Conservation (phyloP, 2,888 invertebrate genomes). For the Melipona bicolor region DNA sequence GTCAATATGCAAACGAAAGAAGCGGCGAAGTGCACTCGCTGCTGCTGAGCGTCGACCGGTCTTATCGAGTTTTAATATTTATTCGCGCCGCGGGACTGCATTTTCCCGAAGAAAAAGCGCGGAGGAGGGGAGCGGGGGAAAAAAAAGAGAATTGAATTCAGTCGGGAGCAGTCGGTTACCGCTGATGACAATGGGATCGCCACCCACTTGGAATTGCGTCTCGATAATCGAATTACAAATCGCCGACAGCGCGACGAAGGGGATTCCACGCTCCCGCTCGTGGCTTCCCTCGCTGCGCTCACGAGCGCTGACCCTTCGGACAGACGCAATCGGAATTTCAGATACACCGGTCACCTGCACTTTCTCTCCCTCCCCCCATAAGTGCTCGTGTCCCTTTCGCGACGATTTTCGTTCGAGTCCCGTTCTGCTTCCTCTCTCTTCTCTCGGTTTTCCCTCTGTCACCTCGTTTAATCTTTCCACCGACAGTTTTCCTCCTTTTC, state of each 20-base stretch:
- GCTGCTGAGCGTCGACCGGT: conserved; percentile 16
- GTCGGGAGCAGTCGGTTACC: conserved; percentile 31
- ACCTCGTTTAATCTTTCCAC: not conserved
- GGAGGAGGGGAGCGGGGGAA: too few species aligned
- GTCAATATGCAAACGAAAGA: conserved; percentile 62
- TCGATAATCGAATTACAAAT: conserved; percentile 68
- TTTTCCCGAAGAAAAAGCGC: conserved; percentile 24
- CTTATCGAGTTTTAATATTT: conserved; percentile 68
- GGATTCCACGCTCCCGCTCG: conserved; percentile 18
- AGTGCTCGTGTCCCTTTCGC: conserved; percentile 42
- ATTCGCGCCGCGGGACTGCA: conserved; percentile 41
- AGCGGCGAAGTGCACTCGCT: conserved; percentile 40
- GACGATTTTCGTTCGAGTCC: conserved; percentile 55
- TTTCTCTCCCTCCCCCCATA: conserved; percentile 4
- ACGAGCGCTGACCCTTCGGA: conserved; percentile 21
- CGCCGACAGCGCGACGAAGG: conserved; percentile 24
- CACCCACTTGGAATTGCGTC: conserved; percentile 45
- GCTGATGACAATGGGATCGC: conserved; percentile 57
- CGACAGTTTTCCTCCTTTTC: not conserved
- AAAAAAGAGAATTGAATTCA: conserved; percentile 64
- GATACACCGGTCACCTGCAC: conserved; percentile 42
- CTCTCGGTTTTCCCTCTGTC: not conserved
- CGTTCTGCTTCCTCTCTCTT: not conserved
- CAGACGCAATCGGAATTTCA: conserved; percentile 67
- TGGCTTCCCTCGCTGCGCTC: not conserved